phyloP scores from a whole-genome alignment of 2,113 vertebrate species.

The Equus quagga region DNA sequence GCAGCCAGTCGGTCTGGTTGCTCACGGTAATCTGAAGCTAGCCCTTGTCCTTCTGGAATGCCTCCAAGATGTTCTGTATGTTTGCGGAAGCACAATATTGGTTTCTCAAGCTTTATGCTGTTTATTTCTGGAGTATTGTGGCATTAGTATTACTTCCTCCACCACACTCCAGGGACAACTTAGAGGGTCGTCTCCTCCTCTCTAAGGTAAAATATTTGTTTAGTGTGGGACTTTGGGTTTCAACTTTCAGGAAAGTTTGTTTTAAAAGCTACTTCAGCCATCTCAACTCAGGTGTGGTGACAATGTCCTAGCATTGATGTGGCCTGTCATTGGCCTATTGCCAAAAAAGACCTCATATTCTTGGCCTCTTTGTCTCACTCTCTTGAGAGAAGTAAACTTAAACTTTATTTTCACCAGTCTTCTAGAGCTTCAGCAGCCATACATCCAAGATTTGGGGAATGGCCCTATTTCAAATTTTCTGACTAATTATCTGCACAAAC shows the following conservation, averaged over 20 bases:
- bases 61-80: slow-evolving; percentile 3
- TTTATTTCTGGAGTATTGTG: slow-evolving; percentile 49
- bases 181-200: neutral
- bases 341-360: neutral
- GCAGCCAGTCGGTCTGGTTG: neutral
- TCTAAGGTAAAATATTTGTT: slow-evolving; percentile 59
- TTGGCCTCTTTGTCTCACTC: neutral
- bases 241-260: slow-evolving; percentile 55
- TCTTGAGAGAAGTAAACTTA: neutral
- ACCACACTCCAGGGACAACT: neutral
- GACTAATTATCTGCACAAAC: neutral
- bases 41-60: slow-evolving; percentile 46
- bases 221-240: slow-evolving; percentile 35
- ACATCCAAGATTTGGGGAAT: neutral
- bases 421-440: neutral
- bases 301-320: slow-evolving; percentile 58
- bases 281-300: slow-evolving; percentile 40
- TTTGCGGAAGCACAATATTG: neutral
- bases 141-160: neutral
- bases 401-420: neutral
- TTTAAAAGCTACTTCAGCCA: slow-evolving; percentile 40
- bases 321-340: slow-evolving; percentile 6
- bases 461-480: neutral
- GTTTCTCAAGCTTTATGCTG: neutral
- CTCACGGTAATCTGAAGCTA: neutral